Base-by-base conservation (phyloP, 2,113 vertebrate genomes). In the Quiscalus mexicanus region DNA sequence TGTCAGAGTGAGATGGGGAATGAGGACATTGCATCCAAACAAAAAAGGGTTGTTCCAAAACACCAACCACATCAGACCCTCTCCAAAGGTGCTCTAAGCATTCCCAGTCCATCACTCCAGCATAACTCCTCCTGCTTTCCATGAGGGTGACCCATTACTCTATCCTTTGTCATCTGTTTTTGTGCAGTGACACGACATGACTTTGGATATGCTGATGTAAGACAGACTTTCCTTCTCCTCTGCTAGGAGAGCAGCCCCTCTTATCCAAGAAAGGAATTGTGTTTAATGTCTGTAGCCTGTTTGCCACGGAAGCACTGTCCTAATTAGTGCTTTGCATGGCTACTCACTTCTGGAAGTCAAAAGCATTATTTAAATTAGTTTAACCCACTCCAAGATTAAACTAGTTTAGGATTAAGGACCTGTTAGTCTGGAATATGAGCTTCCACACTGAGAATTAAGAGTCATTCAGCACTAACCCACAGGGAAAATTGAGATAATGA, bases 301-400 rank as follows among this genome's bases (percentile, higher is more conserved):
- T 28, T 55, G 67, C 41, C 31, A 6, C 3, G 5, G 33, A 58
- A 85, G 67, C 64, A 75, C 50, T 22, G 55, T 14, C 50, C 59
- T 82, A 60, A 37, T 81, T 45, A 75, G 47, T 15, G 15, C 42
- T 62, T 62, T 31, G 21, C 23, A 3, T 3, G 45, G 84, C 59
- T 86, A 55, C 68, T 91, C n/a, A 15, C 28, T 80, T 81, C 73
- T 73, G 87, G 84, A 85, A 94, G 82, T 52, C 78, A 73, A 82
- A 89, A 82, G 33, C 74, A 73, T 84, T 52, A 31, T 87, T 96
- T 93, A 70, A 49, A 31, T 71, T 37, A 33, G 30, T 59, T 93
- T 91, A 93, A 91, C 78, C 64, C 47, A 59, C 23, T 13, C 50
- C 84, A 63, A 64, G 81, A 94, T 84, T 89, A 95, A 93, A 81